Evolutionary conservation across 2,113 vertebrate species (phyloP).

Genomic region (Corydoras maculifer): DNA sequence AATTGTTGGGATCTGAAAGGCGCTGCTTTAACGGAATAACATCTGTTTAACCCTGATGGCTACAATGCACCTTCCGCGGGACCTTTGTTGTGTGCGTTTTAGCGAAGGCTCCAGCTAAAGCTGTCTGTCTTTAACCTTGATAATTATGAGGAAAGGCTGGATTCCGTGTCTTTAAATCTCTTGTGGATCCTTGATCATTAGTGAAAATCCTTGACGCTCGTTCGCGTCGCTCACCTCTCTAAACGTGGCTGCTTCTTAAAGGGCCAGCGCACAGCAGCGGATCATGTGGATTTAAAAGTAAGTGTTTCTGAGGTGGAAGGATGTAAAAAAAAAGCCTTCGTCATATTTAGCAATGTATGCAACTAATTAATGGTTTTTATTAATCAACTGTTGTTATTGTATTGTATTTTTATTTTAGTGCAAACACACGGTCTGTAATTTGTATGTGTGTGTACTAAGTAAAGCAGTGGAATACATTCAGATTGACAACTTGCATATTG

Average conservation of each 20-base stretch:
- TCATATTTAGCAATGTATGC: neutral
- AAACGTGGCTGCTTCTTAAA: slow-evolving; percentile 52
- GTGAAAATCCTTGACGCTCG: too few species aligned
- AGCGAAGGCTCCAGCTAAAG: too few species aligned
- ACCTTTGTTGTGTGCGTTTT: too few species aligned
- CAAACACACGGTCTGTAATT: too few species aligned
- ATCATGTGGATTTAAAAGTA: slow-evolving; percentile 54
- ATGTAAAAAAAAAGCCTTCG: too few species aligned
- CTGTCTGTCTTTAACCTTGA: too few species aligned
- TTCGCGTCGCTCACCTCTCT: too few species aligned
- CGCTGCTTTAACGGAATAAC: neutral
- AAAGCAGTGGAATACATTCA: too few species aligned
- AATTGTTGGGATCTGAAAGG: neutral
- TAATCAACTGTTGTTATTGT: neutral
- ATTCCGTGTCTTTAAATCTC: neutral
- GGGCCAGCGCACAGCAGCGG: slow-evolving; percentile 38
- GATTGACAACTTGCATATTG: too few species aligned
- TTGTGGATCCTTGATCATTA: neutral
- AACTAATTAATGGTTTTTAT: neutral
- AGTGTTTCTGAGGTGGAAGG: slow-evolving; percentile 40
- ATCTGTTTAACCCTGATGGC: neutral
- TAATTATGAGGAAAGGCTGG: too few species aligned
- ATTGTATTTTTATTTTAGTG: too few species aligned
- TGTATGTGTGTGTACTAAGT: too few species aligned
- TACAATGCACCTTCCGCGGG: neutral